Evolutionary conservation across 2,113 vertebrate species (phyloP).

Genomic region (Salvelinus alpinus): DNA sequence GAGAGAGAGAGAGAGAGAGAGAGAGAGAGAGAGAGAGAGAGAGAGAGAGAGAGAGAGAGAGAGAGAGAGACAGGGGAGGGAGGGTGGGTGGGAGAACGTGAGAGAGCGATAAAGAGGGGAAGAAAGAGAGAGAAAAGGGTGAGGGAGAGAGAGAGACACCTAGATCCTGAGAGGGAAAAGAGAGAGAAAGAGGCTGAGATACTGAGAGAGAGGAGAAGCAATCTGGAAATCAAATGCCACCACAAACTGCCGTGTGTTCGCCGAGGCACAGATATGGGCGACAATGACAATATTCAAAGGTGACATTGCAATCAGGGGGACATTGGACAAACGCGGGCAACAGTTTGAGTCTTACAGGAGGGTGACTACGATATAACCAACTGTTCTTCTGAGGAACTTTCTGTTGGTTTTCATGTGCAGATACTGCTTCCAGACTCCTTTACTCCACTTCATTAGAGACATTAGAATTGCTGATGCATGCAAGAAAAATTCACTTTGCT

Average conservation of each 20-base stretch:
- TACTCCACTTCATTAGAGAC: conserved; percentile 69
- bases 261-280: conserved; percentile 24
- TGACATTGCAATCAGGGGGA: conserved; percentile 50
- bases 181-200: neutral
- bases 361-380: conserved; percentile 12
- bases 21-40: too few species aligned
- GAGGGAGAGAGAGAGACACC: neutral
- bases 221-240: conserved; percentile 37
- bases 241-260: conserved; percentile 24
- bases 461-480: conserved; percentile 75
- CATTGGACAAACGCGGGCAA: conserved; percentile 28
- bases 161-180: neutral
- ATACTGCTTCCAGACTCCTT: conserved; percentile 48
- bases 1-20: neutral
- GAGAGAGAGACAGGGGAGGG: neutral
- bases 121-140: neutral
- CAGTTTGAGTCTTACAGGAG: conserved; percentile 1
- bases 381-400: conserved; percentile 48
- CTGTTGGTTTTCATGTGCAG: conserved; percentile 40
- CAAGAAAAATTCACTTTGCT: conserved; percentile 72
- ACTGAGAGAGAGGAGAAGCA: conserved; percentile 13
- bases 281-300: conserved; percentile 42
- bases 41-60: too few species aligned
- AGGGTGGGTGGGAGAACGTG: neutral
- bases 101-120: neutral